Conservation (phyloP, 2,888 invertebrate species). For the Nymphalis polychloros region DNA sequence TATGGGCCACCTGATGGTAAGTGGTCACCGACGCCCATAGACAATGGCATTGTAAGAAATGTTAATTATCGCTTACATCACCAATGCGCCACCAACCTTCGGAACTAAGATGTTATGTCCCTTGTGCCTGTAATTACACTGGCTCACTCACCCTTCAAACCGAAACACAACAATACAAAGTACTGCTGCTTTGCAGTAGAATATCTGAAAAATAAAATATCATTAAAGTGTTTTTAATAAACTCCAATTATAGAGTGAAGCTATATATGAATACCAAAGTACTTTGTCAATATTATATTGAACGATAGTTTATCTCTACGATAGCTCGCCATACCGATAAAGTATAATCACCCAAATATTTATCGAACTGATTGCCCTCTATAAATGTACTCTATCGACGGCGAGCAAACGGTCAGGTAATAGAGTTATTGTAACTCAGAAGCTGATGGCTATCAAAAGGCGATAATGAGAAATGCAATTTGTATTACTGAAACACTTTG, state of each 20-base stretch:
- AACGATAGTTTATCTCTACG: constrained; percentile 47
- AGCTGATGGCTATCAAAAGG: background rate
- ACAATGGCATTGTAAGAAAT: too few species aligned
- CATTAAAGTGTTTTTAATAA: background rate
- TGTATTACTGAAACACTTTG: background rate
- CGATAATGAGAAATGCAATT: background rate
- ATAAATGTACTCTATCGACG: constrained; percentile 5
- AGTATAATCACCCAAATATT: constrained; percentile 11
- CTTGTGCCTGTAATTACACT: too few species aligned
- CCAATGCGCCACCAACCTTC: too few species aligned
- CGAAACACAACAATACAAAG: too few species aligned
- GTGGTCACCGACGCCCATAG: too few species aligned
- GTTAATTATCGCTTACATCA: too few species aligned
- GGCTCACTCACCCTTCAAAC: too few species aligned
- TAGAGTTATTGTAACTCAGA: background rate
- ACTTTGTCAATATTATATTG: constrained; percentile 44
- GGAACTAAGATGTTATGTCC: too few species aligned
- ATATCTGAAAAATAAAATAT: too few species aligned
- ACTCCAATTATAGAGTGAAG: background rate
- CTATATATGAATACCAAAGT: constrained; percentile 21
- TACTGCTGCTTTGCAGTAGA: too few species aligned
- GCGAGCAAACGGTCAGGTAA: background rate
- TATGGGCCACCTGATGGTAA: too few species aligned
- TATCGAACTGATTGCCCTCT: constrained; percentile 13
- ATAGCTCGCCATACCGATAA: constrained; percentile 41